These are phyloP conservation scores for Balaeniceps rex DNA, from an alignment of 2,113 vertebrate species.

Conservation along the genomic window DNA sequence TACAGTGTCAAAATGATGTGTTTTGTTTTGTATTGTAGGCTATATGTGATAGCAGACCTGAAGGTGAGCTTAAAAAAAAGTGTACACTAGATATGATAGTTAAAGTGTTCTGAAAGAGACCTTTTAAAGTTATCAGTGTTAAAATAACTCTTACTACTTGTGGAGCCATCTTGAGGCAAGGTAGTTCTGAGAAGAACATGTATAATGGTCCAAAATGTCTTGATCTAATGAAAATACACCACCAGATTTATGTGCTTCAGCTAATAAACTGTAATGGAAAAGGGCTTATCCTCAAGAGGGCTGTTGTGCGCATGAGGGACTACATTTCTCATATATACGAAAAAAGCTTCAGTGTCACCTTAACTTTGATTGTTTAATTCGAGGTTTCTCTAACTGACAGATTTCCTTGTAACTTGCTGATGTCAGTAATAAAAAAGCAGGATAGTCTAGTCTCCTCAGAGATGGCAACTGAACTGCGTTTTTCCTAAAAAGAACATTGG, in stretches of 20 bases:
- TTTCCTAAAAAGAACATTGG: background rate
- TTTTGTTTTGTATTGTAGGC: constrained; percentile 70
- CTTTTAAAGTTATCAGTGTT: background rate
- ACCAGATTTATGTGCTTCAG: background rate
- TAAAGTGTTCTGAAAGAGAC: background rate
- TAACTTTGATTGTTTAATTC: background rate
- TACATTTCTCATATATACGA: background rate
- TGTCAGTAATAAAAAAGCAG: background rate
- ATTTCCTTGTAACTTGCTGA: background rate
- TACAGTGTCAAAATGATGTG: background rate
- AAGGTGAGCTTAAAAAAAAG: constrained; percentile 76
- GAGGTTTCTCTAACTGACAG: background rate
- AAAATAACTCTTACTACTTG: background rate
- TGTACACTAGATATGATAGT: background rate
- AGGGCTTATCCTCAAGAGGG: background rate
- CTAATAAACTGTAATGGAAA: background rate
- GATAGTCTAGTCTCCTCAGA: background rate
- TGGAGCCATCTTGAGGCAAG: background rate
- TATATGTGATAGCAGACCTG: constrained; percentile 77
- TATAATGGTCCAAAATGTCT: background rate
- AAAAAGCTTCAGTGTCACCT: background rate
- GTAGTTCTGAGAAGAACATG: background rate
- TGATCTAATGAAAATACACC: background rate
- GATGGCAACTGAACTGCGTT: background rate
- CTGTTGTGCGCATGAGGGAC: background rate